Percentiles rank a stretch among this genome's conserved stretches.
Conservation (phyloP, 2,113 vertebrate species). For the Sterrhoptilus dennistouni region DNA sequence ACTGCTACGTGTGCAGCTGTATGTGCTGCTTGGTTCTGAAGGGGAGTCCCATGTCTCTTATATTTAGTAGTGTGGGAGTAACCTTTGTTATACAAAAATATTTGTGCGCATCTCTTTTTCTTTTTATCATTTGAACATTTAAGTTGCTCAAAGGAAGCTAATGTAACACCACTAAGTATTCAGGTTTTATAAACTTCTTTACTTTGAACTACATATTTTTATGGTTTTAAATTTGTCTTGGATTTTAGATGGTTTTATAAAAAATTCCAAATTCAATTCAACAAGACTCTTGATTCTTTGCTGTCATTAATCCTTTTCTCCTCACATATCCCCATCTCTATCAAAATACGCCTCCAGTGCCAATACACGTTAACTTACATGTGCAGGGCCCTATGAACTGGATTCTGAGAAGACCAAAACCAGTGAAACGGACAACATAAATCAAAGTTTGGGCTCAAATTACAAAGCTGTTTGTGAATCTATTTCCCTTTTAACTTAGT, state of each 20-base stretch:
- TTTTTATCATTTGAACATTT: background rate
- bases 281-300: background rate
- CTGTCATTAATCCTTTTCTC: background rate
- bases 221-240: background rate
- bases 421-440: background rate
- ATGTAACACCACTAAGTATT: background rate
- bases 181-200: background rate
- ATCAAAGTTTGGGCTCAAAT: background rate
- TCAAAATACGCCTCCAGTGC: background rate
- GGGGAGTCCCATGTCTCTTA: background rate
- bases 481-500: background rate
- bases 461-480: background rate
- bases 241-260: background rate
- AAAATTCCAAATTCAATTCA: background rate
- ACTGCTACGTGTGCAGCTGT: background rate
- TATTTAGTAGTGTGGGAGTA: background rate
- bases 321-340: background rate
- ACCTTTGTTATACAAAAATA: background rate
- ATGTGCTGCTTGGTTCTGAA: background rate
- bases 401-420: background rate
- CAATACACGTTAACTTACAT: fast-evolving
- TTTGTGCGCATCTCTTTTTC: background rate
- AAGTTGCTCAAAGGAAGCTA: background rate
- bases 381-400: background rate
- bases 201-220: background rate